A percentile compares a stretch with the other conserved stretches of the same genome.
Conservation (phyloP, 2,888 invertebrate genomes). For the Bellardia pandia region DNA sequence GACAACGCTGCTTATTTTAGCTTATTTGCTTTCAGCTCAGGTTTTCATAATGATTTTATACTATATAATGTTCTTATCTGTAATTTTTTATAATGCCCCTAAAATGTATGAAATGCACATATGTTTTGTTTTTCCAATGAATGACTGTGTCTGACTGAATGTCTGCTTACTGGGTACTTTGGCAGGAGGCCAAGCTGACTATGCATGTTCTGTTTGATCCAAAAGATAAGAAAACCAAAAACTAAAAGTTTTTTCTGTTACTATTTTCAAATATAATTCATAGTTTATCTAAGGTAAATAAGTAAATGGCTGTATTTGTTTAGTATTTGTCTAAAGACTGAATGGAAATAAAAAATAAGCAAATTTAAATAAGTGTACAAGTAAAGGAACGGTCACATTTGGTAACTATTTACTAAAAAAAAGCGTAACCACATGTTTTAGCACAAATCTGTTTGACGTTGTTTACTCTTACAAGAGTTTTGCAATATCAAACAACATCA, state of each 20-base stretch:
- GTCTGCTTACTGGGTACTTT: background rate
- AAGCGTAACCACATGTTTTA: no score
- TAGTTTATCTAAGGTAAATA: background rate
- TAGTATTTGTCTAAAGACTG: no score
- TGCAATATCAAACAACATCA: no score
- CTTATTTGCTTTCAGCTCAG: conserved; percentile 17
- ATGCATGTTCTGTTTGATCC: background rate
- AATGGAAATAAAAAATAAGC: background rate
- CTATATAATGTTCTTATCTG: conserved; percentile 22
- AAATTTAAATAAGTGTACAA: background rate
- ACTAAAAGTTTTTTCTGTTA: background rate
- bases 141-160: background rate
- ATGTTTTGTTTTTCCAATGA: background rate
- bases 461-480: no score
- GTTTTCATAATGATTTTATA: background rate
- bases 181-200: conserved; percentile 34
- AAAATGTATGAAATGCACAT: conserved; percentile 39
- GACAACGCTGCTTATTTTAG: background rate
- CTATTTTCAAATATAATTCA: background rate
- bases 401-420: no score
- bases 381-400: background rate
- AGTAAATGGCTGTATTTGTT: background rate
- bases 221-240: conserved; percentile 12
- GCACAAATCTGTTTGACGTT: no score
- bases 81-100: conserved; percentile 10